These are phyloP conservation scores for Barnardius zonarius DNA, from an alignment of 2,113 vertebrate genomes.

Conservation along the genomic window DNA sequence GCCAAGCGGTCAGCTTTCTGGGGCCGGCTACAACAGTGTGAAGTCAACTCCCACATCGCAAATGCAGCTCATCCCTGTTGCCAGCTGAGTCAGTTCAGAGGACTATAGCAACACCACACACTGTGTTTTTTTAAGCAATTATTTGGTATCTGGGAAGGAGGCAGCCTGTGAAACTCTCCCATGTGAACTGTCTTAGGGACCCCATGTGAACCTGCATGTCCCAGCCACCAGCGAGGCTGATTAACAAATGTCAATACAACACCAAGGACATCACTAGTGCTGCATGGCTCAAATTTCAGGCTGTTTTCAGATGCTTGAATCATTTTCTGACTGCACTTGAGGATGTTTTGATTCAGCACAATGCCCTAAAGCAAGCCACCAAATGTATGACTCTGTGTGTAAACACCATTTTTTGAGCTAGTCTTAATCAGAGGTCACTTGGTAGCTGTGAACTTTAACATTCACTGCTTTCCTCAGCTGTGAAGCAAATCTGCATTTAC, in stretches of 20 bases:
- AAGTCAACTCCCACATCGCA: background rate
- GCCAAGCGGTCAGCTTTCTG: background rate
- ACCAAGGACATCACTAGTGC: background rate
- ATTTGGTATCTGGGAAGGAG: background rate
- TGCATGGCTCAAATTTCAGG: background rate
- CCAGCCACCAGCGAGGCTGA: background rate
- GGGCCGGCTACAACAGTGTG: rapidly evolving
- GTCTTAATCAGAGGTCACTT: background rate
- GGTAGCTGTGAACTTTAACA: background rate
- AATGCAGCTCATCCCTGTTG: background rate
- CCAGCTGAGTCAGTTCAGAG: background rate
- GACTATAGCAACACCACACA: background rate
- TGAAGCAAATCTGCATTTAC: background rate
- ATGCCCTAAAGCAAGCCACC: background rate
- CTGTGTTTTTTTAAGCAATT: background rate
- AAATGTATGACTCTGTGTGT: background rate
- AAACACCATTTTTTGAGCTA: background rate
- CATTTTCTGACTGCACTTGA: background rate
- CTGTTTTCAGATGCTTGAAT: background rate
- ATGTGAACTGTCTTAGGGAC: background rate
- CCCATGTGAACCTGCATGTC: background rate
- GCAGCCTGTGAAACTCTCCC: background rate
- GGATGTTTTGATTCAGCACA: background rate
- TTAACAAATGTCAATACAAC: background rate
- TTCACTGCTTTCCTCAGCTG: background rate